phyloP scores from a whole-genome alignment of 2,888 invertebrate genomes.

The Xanthorhoe spadicearia region DNA sequence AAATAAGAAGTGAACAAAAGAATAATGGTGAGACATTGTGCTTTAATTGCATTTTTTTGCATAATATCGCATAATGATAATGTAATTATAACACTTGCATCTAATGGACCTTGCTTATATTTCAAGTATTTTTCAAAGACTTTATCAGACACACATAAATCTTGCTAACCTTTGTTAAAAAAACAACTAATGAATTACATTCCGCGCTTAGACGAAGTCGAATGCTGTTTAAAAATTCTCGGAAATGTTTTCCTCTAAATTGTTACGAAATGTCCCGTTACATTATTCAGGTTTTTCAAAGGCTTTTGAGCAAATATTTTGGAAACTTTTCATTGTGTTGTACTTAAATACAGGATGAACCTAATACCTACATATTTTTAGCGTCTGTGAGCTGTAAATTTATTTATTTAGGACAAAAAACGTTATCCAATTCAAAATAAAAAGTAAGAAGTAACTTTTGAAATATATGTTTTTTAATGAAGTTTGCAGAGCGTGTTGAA shows the following conservation, averaged over 20 bases:
- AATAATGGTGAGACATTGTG: too few species aligned
- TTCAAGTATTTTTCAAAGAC: background rate
- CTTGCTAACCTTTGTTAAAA: background rate
- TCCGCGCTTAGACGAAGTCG: constrained; percentile 2
- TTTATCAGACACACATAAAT: background rate
- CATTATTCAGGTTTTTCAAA: constrained; percentile 11
- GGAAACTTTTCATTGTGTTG: background rate
- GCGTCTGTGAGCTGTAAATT: background rate
- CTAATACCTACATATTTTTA: background rate
- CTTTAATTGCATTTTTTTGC: too few species aligned
- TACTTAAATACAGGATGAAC: background rate
- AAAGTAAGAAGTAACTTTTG: too few species aligned
- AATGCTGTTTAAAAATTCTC: constrained; percentile 18
- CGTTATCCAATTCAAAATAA: too few species aligned
- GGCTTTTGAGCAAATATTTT: background rate
- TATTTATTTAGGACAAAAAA: too few species aligned
- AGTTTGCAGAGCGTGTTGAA: too few species aligned
- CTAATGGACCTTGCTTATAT: background rate
- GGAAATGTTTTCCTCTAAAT: constrained; percentile 19
- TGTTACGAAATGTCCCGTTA: constrained; percentile 16
- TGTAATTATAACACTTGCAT: background rate
- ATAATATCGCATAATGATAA: too few species aligned
- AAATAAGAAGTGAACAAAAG: too few species aligned
- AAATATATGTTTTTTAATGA: too few species aligned
- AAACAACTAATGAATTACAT: constrained; percentile 19